Conservation (phyloP, 2,113 vertebrate genomes). For the Pseudopodoces humilis region DNA sequence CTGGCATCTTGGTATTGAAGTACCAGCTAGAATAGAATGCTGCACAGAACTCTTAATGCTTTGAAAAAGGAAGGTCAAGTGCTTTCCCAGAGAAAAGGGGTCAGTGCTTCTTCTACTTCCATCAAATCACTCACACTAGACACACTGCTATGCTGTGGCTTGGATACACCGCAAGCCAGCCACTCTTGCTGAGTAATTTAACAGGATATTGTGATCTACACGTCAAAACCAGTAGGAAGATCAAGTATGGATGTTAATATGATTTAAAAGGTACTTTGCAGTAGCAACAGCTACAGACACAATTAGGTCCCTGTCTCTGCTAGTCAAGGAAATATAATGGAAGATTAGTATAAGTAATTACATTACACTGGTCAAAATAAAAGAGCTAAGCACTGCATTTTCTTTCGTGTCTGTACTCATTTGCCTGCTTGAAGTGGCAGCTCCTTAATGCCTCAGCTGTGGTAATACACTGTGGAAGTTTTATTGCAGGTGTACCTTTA, state of each 20-base stretch:
- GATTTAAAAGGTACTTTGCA: slow-evolving; percentile 38
- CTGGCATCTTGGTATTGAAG: not conserved
- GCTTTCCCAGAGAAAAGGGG: not conserved
- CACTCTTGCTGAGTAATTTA: not conserved
- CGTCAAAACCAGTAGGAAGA: slow-evolving; percentile 10
- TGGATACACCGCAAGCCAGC: not conserved
- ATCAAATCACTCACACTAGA: not conserved
- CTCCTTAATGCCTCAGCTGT: not conserved
- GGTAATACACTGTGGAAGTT: not conserved
- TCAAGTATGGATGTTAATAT: slow-evolving; percentile 1
- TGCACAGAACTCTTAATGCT: not conserved
- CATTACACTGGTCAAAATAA: slow-evolving; percentile 1
- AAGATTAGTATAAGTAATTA: slow-evolving; percentile 31
- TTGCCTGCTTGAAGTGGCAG: not conserved
- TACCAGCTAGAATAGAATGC: not conserved
- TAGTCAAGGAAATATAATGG: slow-evolving; percentile 1
- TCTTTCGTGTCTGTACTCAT: not conserved
- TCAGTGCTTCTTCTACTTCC: not conserved
- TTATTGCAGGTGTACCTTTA: not conserved
- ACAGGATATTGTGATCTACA: not conserved
- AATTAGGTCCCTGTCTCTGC: slow-evolving; percentile 3
- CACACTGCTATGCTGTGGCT: not conserved
- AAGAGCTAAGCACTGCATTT: slow-evolving; percentile 25
- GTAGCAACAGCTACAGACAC: slow-evolving; percentile 9
- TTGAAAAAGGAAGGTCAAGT: slow-evolving; percentile 24